Conservation (phyloP, 2,113 vertebrate species). For the Lates calcarifer region DNA sequence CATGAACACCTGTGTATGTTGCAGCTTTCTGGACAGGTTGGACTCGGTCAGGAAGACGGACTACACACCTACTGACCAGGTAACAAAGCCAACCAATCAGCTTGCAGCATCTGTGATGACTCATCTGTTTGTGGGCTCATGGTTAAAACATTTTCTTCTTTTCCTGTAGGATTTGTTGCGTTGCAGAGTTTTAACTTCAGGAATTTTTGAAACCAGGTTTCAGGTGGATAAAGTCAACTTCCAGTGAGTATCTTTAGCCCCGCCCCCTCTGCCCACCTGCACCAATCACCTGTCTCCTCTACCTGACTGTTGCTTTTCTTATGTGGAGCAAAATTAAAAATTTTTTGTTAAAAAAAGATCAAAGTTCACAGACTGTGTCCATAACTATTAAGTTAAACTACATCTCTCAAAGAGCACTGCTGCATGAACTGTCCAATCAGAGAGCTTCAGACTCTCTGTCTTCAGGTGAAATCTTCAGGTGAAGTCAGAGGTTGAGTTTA, state of each 20-base stretch:
- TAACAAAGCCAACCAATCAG: constrained; percentile 65
- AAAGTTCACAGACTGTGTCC: not conserved
- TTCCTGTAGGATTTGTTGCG: constrained; percentile 73
- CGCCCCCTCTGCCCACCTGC: not conserved
- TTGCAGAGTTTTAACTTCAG: constrained; percentile 78
- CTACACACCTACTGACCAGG: constrained; percentile 98
- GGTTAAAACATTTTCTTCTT: not conserved
- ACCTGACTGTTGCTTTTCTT: not conserved
- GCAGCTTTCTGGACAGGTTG: constrained; percentile 94
- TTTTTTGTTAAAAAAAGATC: not conserved
- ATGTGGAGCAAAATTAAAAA: not conserved
- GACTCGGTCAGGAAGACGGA: constrained; percentile 92
- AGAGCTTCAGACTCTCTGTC: not conserved
- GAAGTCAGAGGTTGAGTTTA: too few species aligned
- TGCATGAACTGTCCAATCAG: not conserved
- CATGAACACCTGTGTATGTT: constrained; percentile 29
- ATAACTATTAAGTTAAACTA: not conserved
- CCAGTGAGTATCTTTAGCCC: constrained; percentile 69
- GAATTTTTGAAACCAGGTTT: constrained; percentile 79
- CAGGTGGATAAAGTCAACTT: constrained; percentile 82
- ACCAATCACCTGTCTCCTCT: not conserved
- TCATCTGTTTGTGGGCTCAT: not conserved
- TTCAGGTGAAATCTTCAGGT: too few species aligned
- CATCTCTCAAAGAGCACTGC: not conserved
- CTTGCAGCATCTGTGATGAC: not conserved